Evolutionary conservation across 2,113 vertebrate species (phyloP).

Genomic region (Neogale vison): DNA sequence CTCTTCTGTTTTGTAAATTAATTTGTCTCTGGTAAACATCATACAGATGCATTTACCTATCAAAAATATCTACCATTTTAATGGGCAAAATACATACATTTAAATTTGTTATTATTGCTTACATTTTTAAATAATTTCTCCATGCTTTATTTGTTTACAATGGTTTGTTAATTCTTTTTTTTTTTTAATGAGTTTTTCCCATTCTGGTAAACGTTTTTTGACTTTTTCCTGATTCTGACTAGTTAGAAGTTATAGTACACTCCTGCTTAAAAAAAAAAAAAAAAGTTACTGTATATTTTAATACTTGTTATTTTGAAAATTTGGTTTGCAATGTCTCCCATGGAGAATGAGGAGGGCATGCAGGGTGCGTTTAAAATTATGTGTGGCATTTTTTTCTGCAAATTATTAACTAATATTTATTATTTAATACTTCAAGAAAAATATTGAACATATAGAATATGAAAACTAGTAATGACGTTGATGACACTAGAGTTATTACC

Average conservation of each 20-base stretch:
- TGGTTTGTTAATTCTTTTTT: background rate
- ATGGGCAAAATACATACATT: background rate
- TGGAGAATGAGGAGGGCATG: fast-evolving
- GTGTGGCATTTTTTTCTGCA: background rate
- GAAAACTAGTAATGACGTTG: background rate
- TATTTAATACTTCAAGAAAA: background rate
- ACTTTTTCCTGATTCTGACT: background rate
- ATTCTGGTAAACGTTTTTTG: background rate
- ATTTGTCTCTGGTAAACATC: background rate
- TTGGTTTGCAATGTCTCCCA: background rate
- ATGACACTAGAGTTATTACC: slow-evolving; percentile 19
- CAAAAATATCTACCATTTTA: background rate
- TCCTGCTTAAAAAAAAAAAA: background rate
- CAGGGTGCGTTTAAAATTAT: background rate
- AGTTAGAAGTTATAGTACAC: background rate
- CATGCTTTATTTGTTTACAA: background rate
- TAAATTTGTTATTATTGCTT: background rate
- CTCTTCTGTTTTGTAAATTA: background rate
- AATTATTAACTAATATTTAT: background rate
- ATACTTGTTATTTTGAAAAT: background rate
- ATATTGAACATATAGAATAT: background rate
- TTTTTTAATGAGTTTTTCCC: background rate
- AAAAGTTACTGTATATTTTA: background rate
- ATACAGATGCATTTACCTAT: background rate
- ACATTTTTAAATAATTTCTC: background rate